Evolutionary conservation across 2,113 vertebrate species (phyloP), one percentile per base, ranked within the genome.

Genomic region (Odontophorus gujanensis): DNA sequence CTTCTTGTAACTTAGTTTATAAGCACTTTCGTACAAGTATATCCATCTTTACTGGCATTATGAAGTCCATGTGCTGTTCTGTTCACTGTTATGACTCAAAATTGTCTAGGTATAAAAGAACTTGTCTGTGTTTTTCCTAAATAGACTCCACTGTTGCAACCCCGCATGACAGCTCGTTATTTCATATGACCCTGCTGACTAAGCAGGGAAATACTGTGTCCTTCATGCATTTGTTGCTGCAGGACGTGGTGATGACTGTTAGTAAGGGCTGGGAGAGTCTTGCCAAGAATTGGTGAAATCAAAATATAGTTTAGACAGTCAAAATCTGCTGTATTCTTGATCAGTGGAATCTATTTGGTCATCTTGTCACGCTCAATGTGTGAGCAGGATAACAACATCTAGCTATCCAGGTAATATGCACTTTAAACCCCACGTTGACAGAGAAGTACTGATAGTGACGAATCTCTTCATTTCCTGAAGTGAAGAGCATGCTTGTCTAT

Each of bases 361-460:
- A 50, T 3, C 2, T 34, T 55, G 19, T 74, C 0, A 0, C 19
- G 14, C 45, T 69, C 10, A 3, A 71, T 40, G 26, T 1, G 3
- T 30, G 14, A 13, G 34, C 43, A 42, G 43, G 68, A 66, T 47
- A 40, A 53, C 7, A 36, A 7, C 19, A 24, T 9, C 48, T 59
- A 47, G 6, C 32, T 78, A 11, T n/a, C 21, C 69, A 28, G 25
- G 20, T 42, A 65, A 19, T 0, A 9, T 2, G 3, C 13, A 25
- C 25, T 77, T 89, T 81, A 48, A 61, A 78, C 25, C n/a, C 9
- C 26, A 5, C 4, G 20, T 1, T 50, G 48, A 17, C 2, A 11
- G 43, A 7, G 53, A 34, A 79, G 8, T 13, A 36, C 48, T 30
- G 38, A 5, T 36, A 53, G 48, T 36, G 59, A 40, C 42, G 38